phyloP scores from a whole-genome alignment of 2,888 invertebrate species.

The Miltochrista miniata region DNA sequence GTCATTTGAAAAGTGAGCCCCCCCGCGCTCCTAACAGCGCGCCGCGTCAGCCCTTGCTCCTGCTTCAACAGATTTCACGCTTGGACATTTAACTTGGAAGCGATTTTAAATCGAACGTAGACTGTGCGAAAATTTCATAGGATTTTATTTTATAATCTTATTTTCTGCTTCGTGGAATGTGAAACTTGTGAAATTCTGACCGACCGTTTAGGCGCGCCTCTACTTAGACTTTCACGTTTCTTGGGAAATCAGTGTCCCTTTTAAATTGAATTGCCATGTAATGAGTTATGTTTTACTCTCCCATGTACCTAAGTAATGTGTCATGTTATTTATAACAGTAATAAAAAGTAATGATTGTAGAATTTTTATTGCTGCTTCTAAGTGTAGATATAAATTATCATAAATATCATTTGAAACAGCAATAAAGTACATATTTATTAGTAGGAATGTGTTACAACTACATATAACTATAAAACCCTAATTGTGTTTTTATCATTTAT shows the following conservation, averaged over 20 bases:
- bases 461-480: background rate
- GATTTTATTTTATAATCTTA: conserved; percentile 32
- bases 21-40: background rate
- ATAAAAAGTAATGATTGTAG: conserved; percentile 11
- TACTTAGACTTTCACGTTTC: background rate
- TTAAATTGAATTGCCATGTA: conserved; percentile 3
- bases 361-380: conserved; percentile 5
- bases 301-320: background rate
- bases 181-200: conserved; percentile 10
- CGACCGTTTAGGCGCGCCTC: background rate
- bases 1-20: conserved; percentile 26
- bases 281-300: conserved; percentile 1
- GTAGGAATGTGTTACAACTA: background rate
- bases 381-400: conserved; percentile 8
- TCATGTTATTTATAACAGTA: conserved; percentile 4
- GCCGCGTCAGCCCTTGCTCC: background rate
- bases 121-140: conserved; percentile 16
- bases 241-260: conserved; percentile 1
- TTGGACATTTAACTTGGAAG: conserved; percentile 27
- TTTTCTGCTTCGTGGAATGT: conserved; percentile 24
- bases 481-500: too few relatives aligned
- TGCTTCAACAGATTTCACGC: conserved; percentile 26
- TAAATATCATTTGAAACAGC: conserved; percentile 1
- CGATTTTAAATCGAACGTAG: conserved; percentile 28
- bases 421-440: conserved; percentile 2